Base-by-base conservation (phyloP, 1,140 invertebrate species). In the Dendrolimus kikuchii region DNA sequence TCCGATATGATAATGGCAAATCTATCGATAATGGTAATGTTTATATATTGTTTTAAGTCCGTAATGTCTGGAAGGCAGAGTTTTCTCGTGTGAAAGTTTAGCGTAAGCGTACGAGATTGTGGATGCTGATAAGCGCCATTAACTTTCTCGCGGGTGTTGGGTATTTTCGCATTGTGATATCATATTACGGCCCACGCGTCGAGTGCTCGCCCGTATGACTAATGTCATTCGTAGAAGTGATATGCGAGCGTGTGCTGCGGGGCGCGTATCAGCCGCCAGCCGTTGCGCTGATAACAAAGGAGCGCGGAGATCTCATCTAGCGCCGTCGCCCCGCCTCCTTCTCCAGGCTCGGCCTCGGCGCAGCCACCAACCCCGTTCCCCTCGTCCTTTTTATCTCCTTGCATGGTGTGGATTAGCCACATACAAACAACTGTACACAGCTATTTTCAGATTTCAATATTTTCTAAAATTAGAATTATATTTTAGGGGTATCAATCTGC, bases 161-260 rank as follows among this genome's bases (percentile, higher is more conserved):
- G 79, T 88, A 88, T 88, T 88, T 88, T 88, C 86, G 86, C 86
- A 85, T 86, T 88, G 86, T 88, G 86, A 88, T 88, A 88, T 88
- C 85, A 88, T 88, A 81, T 88, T 86, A 86, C 85, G 82, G 76
- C 83, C 83, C 82, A 88, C 85, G 85, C 85, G 77, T 78, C 59
- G 72, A 78, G 70, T 83, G 75, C 68, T 77, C 70, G 71, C 63
- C 65, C 62, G 75, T 81, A 88, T 88, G 85, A 88, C 79, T 88
- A 88, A 88, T 86, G 76, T 81, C 67, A 70, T 83, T 86, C 82
- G 65, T 79, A 72, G 80, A 86, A 86, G 59, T 86, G 80, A 86
- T 86, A 82, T 77, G 71, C 74, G 62, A 79, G 71, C 79, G 78
- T 65, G 70, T 71, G 66, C 68, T 67, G 61, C 62, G 69, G 68